Conservation (phyloP, 2,888 invertebrate species). For the Eupithecia centaureata region DNA sequence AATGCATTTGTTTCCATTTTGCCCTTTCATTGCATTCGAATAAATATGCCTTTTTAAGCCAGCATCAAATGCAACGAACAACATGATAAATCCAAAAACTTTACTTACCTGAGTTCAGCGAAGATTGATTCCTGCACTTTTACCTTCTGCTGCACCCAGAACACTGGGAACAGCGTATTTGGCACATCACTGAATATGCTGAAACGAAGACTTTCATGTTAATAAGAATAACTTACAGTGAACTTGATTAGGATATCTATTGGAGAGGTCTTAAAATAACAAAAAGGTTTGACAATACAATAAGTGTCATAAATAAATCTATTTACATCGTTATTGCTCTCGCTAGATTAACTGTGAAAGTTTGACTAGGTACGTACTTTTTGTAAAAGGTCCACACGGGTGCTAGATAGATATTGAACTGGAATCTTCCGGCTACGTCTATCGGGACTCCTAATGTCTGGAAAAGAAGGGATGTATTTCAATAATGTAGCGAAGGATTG, state of each 20-base stretch:
- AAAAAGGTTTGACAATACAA: too few relatives aligned
- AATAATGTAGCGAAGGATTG: too few relatives aligned
- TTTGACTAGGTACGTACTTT: neutral
- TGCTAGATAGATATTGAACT: constrained; percentile 89
- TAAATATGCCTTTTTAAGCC: neutral
- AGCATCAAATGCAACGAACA: neutral
- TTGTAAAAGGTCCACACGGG: constrained; percentile 66
- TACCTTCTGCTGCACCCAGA: constrained; percentile 91
- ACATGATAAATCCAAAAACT: neutral
- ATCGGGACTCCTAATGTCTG: constrained; percentile 90
- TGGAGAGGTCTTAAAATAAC: too few relatives aligned
- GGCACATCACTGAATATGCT: constrained; percentile 72
- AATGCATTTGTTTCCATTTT: too few relatives aligned
- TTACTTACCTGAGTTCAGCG: constrained; percentile 54
- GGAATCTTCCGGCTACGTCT: constrained; percentile 90
- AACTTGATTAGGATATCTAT: too few relatives aligned
- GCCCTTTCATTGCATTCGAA: too few relatives aligned
- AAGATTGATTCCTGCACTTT: constrained; percentile 84
- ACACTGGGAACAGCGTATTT: constrained; percentile 87
- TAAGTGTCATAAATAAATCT: too few relatives aligned
- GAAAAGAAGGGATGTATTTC: constrained; percentile 48
- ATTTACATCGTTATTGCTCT: neutral
- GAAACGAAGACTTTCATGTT: neutral
- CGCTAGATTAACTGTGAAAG: neutral
- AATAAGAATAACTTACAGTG: too few relatives aligned